Conservation (phyloP, 2,888 invertebrate species). For the Ormia ochracea region DNA sequence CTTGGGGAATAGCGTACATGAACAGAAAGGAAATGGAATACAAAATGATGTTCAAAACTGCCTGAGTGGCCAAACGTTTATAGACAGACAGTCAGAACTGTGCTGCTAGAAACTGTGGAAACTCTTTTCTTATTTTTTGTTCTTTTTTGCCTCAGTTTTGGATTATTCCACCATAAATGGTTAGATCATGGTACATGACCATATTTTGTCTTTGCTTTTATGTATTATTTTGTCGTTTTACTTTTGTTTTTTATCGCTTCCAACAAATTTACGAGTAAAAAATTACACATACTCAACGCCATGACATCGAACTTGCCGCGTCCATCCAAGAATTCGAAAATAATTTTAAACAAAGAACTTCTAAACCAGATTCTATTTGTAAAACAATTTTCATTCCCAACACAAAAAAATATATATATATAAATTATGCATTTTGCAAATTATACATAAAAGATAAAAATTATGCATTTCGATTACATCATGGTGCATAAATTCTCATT, state of each 20-base stretch:
- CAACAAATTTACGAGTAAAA: neutral
- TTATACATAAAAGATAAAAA: conserved; percentile 39
- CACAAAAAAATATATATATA: neutral
- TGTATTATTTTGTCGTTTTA: conserved; percentile 41
- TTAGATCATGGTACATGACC: conserved; percentile 53
- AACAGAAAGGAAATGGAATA: conserved; percentile 36
- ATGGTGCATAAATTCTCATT: conserved; percentile 36
- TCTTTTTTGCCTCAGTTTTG: conserved; percentile 45
- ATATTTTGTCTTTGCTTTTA: conserved; percentile 18
- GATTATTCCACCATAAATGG: conserved; percentile 56
- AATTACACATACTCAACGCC: neutral
- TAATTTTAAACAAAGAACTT: conserved; percentile 16
- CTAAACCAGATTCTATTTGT: conserved; percentile 36
- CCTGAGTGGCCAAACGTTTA: neutral
- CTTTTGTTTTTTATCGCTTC: conserved; percentile 50
- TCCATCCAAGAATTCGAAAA: conserved; percentile 42
- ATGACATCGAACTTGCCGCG: conserved; percentile 29
- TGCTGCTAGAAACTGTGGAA: conserved; percentile 38
- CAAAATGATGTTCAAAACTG: conserved; percentile 22
- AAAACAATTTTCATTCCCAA: conserved; percentile 15
- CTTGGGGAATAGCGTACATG: conserved; percentile 59
- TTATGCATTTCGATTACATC: conserved; percentile 52
- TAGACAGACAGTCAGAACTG: neutral
- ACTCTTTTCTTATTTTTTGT: conserved; percentile 8
- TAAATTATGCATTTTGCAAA: conserved; percentile 1